Conservation (phyloP, 1,140 invertebrate species). For the Paraescarpia echinospica region DNA sequence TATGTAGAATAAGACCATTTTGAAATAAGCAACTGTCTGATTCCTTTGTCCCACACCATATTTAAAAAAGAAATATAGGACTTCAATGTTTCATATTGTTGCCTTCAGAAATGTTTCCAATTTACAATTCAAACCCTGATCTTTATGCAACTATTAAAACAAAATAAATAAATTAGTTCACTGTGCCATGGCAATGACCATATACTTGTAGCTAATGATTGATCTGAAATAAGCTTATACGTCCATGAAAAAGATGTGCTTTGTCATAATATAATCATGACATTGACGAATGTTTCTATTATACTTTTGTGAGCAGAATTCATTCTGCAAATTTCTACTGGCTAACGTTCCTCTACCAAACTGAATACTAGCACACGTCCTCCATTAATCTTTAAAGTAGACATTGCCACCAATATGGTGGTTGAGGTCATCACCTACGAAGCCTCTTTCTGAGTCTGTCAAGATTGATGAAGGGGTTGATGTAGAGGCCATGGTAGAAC, state of each 20-base stretch:
- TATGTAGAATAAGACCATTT: neutral
- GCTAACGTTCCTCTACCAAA: neutral
- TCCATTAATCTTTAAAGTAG: neutral
- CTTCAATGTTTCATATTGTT: neutral
- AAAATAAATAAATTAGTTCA: neutral
- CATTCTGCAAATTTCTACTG: neutral
- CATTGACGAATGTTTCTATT: neutral
- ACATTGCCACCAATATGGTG: neutral
- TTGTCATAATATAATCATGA: neutral
- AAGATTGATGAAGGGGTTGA: neutral
- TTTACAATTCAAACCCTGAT: neutral
- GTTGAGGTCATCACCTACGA: neutral
- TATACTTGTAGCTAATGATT: neutral
- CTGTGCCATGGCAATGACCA: neutral
- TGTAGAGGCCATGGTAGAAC: neutral
- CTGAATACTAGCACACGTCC: neutral
- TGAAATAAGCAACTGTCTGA: neutral
- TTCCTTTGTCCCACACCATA: no score
- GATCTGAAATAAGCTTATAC: neutral
- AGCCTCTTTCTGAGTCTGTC: constrained; percentile 3
- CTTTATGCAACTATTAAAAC: neutral
- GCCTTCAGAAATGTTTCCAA: neutral
- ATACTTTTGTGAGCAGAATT: neutral
- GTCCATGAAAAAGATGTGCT: neutral
- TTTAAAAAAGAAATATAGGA: no score